Conservation (phyloP, 2,888 invertebrate genomes). For the Acanthacorydalis orientalis region DNA sequence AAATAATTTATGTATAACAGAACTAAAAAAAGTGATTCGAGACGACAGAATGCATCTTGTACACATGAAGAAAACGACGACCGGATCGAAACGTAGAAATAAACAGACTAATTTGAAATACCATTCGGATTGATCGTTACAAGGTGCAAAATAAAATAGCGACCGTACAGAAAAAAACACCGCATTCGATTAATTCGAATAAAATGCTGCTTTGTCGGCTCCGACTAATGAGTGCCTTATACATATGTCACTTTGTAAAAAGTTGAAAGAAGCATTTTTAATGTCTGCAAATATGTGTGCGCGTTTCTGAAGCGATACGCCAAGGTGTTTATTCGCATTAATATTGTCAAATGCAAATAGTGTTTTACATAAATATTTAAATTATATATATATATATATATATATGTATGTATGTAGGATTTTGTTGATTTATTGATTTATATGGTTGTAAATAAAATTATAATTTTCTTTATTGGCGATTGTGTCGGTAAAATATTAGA, state of each 20-base stretch:
- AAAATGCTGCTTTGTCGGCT: neutral
- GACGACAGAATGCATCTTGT: too few relatives aligned
- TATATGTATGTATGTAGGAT: neutral
- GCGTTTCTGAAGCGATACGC: neutral
- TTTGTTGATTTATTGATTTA: neutral
- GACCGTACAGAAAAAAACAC: neutral
- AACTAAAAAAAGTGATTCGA: too few relatives aligned
- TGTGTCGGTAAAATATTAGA: too few relatives aligned
- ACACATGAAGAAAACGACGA: too few relatives aligned
- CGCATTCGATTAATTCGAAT: neutral
- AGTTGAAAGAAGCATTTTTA: neutral
- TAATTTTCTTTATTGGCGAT: too few relatives aligned
- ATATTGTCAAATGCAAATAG: neutral
- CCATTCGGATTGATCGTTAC: neutral
- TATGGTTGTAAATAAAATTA: neutral
- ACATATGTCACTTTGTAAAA: conserved; percentile 3
- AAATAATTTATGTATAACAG: too few relatives aligned
- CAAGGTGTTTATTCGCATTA: neutral
- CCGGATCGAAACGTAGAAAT: too few relatives aligned
- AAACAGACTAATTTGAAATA: too few relatives aligned
- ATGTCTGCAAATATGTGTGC: neutral
- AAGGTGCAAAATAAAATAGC: conserved; percentile 1
- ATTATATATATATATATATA: neutral
- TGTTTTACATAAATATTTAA: neutral
- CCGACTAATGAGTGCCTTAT: neutral